Percentiles rank a stretch among this genome's conserved stretches.
Conservation (phyloP, 2,797 vertebrate genomes). For the Paguma larvata region DNA sequence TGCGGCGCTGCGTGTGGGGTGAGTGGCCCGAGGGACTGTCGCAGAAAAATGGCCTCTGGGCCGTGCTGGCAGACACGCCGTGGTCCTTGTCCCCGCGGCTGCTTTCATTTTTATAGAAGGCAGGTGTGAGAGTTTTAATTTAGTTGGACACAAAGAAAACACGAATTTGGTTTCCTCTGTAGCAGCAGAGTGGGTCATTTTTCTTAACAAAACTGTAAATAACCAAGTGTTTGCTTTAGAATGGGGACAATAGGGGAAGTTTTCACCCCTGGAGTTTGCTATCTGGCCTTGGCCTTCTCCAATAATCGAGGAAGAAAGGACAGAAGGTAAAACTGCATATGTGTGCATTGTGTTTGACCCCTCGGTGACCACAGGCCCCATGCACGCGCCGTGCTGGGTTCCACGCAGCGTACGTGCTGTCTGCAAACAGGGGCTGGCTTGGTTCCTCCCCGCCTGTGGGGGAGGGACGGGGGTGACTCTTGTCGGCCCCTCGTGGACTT, state of each 20-base stretch:
- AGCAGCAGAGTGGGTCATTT: background rate
- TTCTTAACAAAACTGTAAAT: background rate
- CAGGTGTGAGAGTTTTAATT: background rate
- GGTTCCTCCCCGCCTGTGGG: background rate
- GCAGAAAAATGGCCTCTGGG: background rate
- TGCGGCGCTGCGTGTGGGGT: rapidly evolving
- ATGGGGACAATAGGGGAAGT: background rate
- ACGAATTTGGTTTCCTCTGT: background rate
- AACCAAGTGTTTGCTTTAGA: background rate
- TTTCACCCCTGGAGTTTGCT: background rate
- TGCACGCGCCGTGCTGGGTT: rapidly evolving
- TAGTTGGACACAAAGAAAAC: background rate
- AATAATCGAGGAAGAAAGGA: background rate
- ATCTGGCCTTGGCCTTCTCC: background rate
- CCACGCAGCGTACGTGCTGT: rapidly evolving
- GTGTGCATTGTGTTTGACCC: background rate
- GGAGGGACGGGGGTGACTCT: background rate
- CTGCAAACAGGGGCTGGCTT: too few species aligned
- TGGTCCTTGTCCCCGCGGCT: rapidly evolving
- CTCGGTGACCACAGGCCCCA: rapidly evolving
- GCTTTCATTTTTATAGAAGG: background rate
- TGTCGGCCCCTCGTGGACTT: rapidly evolving
- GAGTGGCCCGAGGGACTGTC: rapidly evolving
- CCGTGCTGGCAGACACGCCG: rapidly evolving
- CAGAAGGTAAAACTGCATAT: rapidly evolving